phyloP scores from a whole-genome alignment of 2,113 vertebrate species.

The Diadophis punctatus region DNA sequence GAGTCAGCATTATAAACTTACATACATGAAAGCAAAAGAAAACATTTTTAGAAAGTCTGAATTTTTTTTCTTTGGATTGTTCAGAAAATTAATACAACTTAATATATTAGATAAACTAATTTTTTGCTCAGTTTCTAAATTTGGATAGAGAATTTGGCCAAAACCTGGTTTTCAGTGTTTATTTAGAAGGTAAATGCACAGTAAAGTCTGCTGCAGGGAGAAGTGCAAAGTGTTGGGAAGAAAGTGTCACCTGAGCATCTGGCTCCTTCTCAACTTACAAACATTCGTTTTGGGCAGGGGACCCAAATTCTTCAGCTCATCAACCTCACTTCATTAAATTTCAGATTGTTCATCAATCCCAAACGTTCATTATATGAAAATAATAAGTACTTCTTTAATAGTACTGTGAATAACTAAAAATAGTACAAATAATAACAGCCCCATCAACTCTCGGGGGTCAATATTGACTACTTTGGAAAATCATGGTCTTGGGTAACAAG shows the following conservation, averaged over 20 bases:
- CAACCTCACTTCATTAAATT: neutral
- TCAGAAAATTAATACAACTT: neutral
- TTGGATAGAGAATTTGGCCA: neutral
- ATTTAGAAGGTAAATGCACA: neutral
- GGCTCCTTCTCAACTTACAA: neutral
- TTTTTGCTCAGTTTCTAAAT: neutral
- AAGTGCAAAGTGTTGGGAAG: neutral
- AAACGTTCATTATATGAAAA: neutral
- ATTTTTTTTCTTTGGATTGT: neutral
- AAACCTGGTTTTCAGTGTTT: neutral
- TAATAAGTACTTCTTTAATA: neutral
- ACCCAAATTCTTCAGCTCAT: neutral
- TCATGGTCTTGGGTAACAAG: neutral
- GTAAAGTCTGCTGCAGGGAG: neutral
- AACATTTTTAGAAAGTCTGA: neutral
- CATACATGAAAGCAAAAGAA: neutral
- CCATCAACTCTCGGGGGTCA: neutral
- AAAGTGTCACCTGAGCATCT: neutral
- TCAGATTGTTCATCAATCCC: neutral
- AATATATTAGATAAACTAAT: neutral
- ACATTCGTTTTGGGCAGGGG: neutral
- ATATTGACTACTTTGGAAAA: neutral
- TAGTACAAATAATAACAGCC: neutral
- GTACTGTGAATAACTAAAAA: neutral
- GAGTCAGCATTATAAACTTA: neutral